Base-by-base conservation (phyloP, 1,140 invertebrate species). In the Drosophila malerkotliana region DNA sequence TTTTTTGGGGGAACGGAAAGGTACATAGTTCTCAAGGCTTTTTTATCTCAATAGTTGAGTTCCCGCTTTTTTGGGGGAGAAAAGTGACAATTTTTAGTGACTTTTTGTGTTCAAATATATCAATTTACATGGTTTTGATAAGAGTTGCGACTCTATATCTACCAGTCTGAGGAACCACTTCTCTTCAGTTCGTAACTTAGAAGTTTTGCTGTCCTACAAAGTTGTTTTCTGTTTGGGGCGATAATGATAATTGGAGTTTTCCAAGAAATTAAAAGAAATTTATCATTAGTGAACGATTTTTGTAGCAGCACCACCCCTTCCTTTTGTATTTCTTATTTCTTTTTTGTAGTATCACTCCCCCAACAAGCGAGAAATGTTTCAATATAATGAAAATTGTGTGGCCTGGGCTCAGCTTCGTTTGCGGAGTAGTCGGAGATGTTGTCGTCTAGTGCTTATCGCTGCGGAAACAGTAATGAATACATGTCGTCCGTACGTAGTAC, bases 391-490 rank as follows among this genome's bases (percentile, higher is more conserved):
- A 83, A 79, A 78, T 34, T 49, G 30, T 60, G 60, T 60, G 60
- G 47, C 30, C 53, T 51, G 52, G 52, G 41, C 56, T 79, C 69
- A 57, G 77, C 57, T 67, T 72, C 55, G 34, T 72, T 68, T 68
- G 28, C 49, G 72, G 71, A 58, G 74, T 62, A 71, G 45, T 55
- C 60, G 14, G 15, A 69, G 44, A 79, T 66, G 66, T 66, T 55
- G 54, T 49, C 41, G 67, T 64, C 80, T 76, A 69, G 51, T 76
- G 80, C 81, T 85, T 85, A 85, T 85, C 82, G 82, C 81, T 82
- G 83, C 82, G 82, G 82, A 85, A 85, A 85, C 83, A 75, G 82
- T 85, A 85, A 85, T 85, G 82, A 85, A 82, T 85, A 85, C 74
- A 85, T 85, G 82, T 85, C 81, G 80, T 66, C 63, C 80, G 72